Evolutionary conservation across 2,888 invertebrate species (phyloP).

Genomic region (Hydrotaea diabolus): DNA sequence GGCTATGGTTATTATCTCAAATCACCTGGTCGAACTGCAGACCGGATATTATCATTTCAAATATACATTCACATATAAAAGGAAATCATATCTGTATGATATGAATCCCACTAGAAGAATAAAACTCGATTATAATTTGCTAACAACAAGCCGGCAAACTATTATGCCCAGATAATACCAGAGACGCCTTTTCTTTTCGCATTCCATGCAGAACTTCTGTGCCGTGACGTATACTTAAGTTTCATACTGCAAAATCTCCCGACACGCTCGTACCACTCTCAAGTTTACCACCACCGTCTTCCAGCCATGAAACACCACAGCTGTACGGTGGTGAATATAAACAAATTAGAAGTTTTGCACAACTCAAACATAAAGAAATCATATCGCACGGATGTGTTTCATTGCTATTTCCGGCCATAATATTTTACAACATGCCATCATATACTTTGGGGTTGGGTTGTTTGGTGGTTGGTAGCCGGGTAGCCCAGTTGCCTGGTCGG

Average conservation of each 20-base stretch:
- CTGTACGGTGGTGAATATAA: constrained; percentile 2
- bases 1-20: not conserved
- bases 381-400: constrained; percentile 38
- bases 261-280: not conserved
- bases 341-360: constrained; percentile 34
- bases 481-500: not conserved
- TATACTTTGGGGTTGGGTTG: not conserved
- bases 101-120: not conserved
- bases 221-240: not conserved
- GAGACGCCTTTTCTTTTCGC: not conserved
- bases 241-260: not conserved
- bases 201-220: not conserved
- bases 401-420: constrained; percentile 37
- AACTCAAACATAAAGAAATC: constrained; percentile 29
- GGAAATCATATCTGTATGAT: not conserved
- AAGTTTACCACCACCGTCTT: not conserved
- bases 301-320: not conserved
- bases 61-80: not conserved
- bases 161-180: not conserved
- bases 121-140: constrained; percentile 9
- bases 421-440: constrained; percentile 32
- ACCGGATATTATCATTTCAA: not conserved
- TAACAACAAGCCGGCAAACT: not conserved
- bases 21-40: not conserved
- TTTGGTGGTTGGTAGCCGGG: not conserved